Evolutionary conservation across 2,797 vertebrate genomes (phyloP), one percentile per base, ranked within the genome.

Genomic region (Lophius americanus): DNA sequence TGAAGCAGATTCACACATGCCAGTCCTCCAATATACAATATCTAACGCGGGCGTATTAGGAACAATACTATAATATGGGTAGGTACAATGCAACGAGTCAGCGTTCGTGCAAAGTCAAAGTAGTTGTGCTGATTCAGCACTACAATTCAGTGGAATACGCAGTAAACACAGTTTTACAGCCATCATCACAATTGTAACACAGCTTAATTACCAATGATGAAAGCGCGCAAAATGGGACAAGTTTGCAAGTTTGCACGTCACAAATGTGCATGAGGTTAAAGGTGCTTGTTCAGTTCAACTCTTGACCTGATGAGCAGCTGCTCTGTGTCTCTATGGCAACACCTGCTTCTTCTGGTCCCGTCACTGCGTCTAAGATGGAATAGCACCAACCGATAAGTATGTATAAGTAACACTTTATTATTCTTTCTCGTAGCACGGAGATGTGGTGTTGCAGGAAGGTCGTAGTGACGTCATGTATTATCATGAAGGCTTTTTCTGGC

Each of bases 401-500:
- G 6, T 35, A 46, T 37, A 6, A 9, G 4, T 62, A 50, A 49
- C 36, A 6, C 12, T n/a, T 44, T 13, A 43, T 52, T 5, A 13
- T 41, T 41, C 6, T 35, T 50, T 35, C 33, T 53, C 76, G 62
- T 85, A 94, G 92, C 66, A 0, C 47, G 88, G 79, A 5, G 82
- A 91, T 59, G 59, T 76, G n/a, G 42, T 78, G 70, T 3, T 77
- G 56, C 82, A 75, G 43, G 43, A 79, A 4, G 41, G 14, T 7
- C 1, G 3, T 4, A 10, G 6, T n/a, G 62, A 69, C 0, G 83
- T 89, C 63, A 92, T 82, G 70, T 93, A 96, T 54, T 94, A 96
- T 76, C 97, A 99, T 35, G 97, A 98, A 84, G 98, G 98, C 2
- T 98, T 99, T 81, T 98, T 99, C 92, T 98, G 96, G 98, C 95